Base-by-base conservation (phyloP, 2,113 vertebrate genomes). In the Oxyruncus cristatus region DNA sequence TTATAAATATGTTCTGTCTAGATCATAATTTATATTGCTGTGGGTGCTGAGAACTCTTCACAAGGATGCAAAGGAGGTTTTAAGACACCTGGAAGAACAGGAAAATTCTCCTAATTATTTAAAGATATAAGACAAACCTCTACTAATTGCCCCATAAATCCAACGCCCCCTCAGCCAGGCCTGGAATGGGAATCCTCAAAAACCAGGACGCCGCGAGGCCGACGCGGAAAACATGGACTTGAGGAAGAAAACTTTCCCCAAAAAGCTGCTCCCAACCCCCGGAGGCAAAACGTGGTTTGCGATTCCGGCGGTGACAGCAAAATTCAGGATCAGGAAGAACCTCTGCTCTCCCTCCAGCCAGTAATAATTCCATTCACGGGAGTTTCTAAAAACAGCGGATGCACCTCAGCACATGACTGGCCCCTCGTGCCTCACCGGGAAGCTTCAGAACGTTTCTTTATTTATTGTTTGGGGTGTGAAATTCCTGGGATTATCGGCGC, bases 351-450 rank as follows among this genome's bases (percentile, higher is more conserved):
- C 49, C 24, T 80, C 55, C 74, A 12, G 75, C 49, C 59, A n/a
- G 72, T 72, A 70, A 77, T 61, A 88, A 79, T 73, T 75, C 67
- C 56, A 88, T 68, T 95, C 84, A 65, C 42, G 37, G 11, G 11
- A 27, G 18, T 46, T 89, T 79, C 82, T 89, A 91, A 95, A 96
- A 96, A 92, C 91, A 96, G 89, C 47, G 37, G 8, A 90, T 91
- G 20, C 44, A 82, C 22, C 74, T 72, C 92, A 92, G 78, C n/a
- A 49, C 80, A 76, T 76, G 86, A 91, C 46, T 92, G 83, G 53
- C 50, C 70, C 61, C 92, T 85, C 89, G 76, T 68, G 81, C 68
- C 49, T 91, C 68, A 47, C 33, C 53, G 66, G 75, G 56, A 91
- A 85, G 90, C 81, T 75, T 70, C 42, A 93, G 95, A 78, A 58